Evolutionary conservation across 2,113 vertebrate species (phyloP), one percentile per base, ranked within the genome.

Genomic region (Clarias macrocephalus): DNA sequence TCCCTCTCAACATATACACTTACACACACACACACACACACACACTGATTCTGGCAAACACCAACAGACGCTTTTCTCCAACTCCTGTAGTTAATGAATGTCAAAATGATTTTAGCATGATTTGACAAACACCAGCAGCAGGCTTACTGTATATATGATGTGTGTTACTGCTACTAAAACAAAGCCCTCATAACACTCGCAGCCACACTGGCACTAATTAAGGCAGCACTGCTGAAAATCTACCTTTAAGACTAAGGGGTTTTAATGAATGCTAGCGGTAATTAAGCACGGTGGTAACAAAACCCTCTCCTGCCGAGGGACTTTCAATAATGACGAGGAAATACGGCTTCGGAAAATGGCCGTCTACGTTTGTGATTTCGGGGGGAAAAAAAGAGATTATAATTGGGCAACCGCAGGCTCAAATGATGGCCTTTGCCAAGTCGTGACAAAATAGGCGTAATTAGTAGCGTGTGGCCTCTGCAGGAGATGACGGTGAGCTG

Each of bases 371-470:
- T 92, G 91, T 25, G 89, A 92, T 92, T 85, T 90, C 21, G 2
- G 13, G 63, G 89, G 62, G 89, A 90, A 88, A 88, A 85, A 86
- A 89, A 85, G 88, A 88, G 37, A 88, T 90, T 91, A 89, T 91
- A 92, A 92, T 91, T 92, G 91, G 91, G 85, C 88, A 77, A 89
- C 91, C 85, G 70, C 80, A 87, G 90, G 87, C 89, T 89, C 59
- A 87, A 89, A 88, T 90, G 90, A 91, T 72, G 91, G 92, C 90
- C 86, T 91, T 91, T 89, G 90, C 89, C 90, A 91, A 89, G 87
- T 86, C 84, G 85, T 90, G 89, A 90, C 89, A 90, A 91, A 90
- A 88, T 86, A 89, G 88, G 57, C 89, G 86, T 92, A 92, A 92
- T 92, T 92, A 91, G 88, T 86, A 87, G 89, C 84, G 70, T 80